Conservation (phyloP, 2,113 vertebrate species). For the Pygathrix nemaeus region DNA sequence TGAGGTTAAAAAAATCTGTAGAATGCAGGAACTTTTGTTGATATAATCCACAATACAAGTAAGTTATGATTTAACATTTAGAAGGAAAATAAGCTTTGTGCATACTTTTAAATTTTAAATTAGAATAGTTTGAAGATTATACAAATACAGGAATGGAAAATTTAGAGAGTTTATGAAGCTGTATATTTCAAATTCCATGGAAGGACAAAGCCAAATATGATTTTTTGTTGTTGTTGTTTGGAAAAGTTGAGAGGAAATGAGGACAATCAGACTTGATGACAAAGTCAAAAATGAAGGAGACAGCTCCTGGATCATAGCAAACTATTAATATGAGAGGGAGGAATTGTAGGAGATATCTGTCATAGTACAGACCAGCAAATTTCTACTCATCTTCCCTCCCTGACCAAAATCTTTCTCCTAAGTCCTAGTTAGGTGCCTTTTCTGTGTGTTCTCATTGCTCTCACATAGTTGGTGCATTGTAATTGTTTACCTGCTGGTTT, state of each 20-base stretch:
- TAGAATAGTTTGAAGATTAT: neutral
- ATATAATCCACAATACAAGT: neutral
- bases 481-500: constrained; percentile 2
- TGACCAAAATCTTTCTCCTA: neutral
- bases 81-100: neutral
- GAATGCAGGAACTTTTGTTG: neutral
- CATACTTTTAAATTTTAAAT: neutral
- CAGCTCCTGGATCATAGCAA: neutral
- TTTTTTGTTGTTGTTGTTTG: neutral
- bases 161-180: neutral
- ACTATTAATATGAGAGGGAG: neutral
- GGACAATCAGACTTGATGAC: neutral
- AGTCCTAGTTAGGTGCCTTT: neutral
- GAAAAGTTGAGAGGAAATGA: neutral
- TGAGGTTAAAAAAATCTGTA: neutral
- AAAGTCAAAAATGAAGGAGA: neutral
- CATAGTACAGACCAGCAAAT: neutral
- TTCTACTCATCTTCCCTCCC: neutral
- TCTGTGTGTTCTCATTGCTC: neutral
- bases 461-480: neutral
- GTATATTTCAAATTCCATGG: neutral
- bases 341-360: neutral
- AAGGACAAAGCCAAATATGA: neutral
- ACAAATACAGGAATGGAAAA: neutral
- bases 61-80: neutral